These are phyloP conservation scores for Lissocephala sabroskyi DNA, from an alignment of 2,888 invertebrate species.

Conservation along the genomic window DNA sequence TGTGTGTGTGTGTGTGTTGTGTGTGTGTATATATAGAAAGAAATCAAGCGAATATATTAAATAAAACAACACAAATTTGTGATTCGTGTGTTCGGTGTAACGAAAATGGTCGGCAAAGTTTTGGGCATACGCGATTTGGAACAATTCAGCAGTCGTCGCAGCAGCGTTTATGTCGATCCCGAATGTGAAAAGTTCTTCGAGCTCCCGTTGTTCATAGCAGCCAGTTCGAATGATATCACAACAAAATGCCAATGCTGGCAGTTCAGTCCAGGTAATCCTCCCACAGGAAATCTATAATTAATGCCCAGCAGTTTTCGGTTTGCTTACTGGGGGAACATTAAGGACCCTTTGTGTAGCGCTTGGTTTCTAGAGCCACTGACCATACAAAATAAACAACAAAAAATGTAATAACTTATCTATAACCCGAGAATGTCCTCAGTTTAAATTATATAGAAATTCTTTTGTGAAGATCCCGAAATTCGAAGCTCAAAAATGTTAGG, in stretches of 20 bases:
- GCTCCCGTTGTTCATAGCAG: constrained; percentile 69
- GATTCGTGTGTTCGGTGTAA: not conserved
- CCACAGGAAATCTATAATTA: no score
- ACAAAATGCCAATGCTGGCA: constrained; percentile 72
- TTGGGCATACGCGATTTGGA: constrained; percentile 71
- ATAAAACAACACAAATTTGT: constrained; percentile 19
- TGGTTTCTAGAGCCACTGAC: no score
- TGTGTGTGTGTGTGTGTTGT: no score
- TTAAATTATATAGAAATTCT: no score
- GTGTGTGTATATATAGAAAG: constrained; percentile 24
- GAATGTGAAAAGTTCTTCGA: constrained; percentile 73
- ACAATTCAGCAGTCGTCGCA: constrained; percentile 70
- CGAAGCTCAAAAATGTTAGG: no score
- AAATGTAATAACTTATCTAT: no score
- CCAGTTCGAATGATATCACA: constrained; percentile 70
- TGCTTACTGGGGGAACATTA: no score
- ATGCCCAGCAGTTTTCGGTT: no score
- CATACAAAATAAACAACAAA: no score
- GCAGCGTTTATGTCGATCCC: constrained; percentile 73
- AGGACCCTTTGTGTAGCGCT: no score
- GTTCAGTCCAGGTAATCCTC: constrained; percentile 71
- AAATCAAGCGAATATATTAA: constrained; percentile 15
- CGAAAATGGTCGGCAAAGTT: constrained; percentile 71
- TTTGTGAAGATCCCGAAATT: no score
- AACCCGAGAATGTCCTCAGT: no score